A percentile compares a stretch with the other conserved stretches of the same genome.
These are phyloP conservation scores for Aphelinus atriplicis DNA, from an alignment of 1,140 invertebrate species.

Conservation along the genomic window DNA sequence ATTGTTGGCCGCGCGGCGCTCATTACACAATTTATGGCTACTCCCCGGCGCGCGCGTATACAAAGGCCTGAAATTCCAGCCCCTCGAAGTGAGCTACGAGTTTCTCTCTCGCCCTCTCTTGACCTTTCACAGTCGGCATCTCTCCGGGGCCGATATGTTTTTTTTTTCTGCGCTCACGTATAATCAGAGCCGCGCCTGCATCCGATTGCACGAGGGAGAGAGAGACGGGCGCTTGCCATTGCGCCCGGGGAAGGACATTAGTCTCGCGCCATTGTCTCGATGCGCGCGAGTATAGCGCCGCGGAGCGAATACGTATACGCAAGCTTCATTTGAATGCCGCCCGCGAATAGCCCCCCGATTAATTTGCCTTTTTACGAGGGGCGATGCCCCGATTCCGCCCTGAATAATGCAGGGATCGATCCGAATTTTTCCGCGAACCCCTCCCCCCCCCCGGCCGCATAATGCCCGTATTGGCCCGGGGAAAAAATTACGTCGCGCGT, in stretches of 20 bases:
- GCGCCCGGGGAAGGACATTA: neutral
- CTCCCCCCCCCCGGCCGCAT: too few species aligned
- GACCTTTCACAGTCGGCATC: neutral
- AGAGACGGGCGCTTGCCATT: neutral
- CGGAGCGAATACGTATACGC: too few species aligned
- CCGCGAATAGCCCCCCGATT: too few species aligned
- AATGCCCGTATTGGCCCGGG: too few species aligned
- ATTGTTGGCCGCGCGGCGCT: neutral
- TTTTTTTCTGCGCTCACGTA: neutral
- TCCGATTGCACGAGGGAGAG: neutral
- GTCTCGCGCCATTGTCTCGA: constrained; percentile 9
- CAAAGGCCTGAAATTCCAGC: neutral
- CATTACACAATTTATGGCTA: neutral
- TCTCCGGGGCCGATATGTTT: neutral
- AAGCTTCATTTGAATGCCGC: too few species aligned
- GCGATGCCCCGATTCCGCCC: too few species aligned
- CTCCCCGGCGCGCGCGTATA: neutral
- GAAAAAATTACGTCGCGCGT: too few species aligned
- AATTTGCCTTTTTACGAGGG: too few species aligned
- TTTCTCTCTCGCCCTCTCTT: neutral
- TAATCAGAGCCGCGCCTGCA: neutral
- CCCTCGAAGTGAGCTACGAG: neutral
- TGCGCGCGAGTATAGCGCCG: too few species aligned
- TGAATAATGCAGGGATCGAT: too few species aligned
- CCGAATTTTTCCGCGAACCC: too few species aligned